A percentile compares a stretch with the other conserved stretches of the same genome.
phyloP scores from a whole-genome alignment of 2,888 invertebrate genomes.

The Drosophila leonis region DNA sequence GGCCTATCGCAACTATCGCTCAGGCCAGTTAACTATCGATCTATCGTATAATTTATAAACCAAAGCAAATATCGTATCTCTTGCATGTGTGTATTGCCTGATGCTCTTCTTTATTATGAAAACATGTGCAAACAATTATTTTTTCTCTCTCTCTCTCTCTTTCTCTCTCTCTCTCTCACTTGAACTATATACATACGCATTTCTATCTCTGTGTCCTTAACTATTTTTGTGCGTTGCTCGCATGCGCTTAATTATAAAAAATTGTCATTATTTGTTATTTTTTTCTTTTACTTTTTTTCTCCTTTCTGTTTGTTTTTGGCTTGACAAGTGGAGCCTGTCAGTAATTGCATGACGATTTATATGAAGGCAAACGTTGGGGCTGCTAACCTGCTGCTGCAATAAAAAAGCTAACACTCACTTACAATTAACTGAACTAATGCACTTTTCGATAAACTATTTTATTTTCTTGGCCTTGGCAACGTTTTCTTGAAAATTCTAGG shows the following conservation, averaged over 20 bases:
- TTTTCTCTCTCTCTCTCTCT: slow-evolving; percentile 4
- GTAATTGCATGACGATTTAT: slow-evolving; percentile 41
- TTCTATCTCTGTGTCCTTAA: slow-evolving; percentile 1
- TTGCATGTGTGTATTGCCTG: slow-evolving; percentile 71
- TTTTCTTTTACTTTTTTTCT: slow-evolving; percentile 7
- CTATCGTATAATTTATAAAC: slow-evolving; percentile 42
- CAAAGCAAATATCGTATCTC: slow-evolving; percentile 45
- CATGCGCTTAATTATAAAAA: slow-evolving; percentile 63
- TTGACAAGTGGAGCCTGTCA: slow-evolving; percentile 40
- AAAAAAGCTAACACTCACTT: slow-evolving; percentile 16
- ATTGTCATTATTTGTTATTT: slow-evolving; percentile 31
- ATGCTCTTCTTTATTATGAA: slow-evolving; percentile 36
- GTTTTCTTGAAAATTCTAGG: slow-evolving; percentile 54
- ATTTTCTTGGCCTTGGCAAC: slow-evolving; percentile 51
- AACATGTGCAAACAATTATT: slow-evolving; percentile 45
- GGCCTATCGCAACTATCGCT: slow-evolving; percentile 49
- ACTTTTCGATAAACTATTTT: slow-evolving; percentile 39
- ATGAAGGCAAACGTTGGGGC: slow-evolving; percentile 16
- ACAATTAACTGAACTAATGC: slow-evolving; percentile 23
- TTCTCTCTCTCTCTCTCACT: slow-evolving; percentile 5
- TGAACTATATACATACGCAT: not conserved
- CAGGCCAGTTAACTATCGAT: slow-evolving; percentile 34
- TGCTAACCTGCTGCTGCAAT: slow-evolving; percentile 33
- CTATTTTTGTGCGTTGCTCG: slow-evolving; percentile 56
- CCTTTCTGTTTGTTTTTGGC: slow-evolving; percentile 28